Percentiles rank a stretch among this genome's conserved stretches.
Conservation (phyloP, 1,140 invertebrate species). For the Stratiolaelaps scimitus region DNA sequence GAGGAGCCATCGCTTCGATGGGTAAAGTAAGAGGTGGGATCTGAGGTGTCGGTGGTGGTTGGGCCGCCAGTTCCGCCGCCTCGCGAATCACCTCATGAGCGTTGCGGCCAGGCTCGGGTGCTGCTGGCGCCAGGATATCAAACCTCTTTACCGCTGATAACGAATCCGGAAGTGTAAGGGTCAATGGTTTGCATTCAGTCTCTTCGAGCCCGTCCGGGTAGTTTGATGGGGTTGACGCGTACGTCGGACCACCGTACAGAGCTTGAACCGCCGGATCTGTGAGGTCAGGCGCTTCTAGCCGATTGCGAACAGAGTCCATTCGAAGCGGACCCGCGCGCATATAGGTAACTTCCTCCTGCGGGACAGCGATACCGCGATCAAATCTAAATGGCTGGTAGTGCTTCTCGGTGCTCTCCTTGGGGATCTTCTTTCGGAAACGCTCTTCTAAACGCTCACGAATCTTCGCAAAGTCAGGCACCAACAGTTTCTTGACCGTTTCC, state of each 20-base stretch:
- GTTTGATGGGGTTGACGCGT: too few species aligned
- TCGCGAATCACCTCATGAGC: conserved; percentile 1
- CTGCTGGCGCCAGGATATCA: not conserved
- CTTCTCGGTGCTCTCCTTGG: conserved; percentile 11
- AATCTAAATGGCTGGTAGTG: conserved; percentile 14
- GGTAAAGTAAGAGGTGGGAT: conserved; percentile 15
- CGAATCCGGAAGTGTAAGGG: too few species aligned
- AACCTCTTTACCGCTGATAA: conserved; percentile 2
- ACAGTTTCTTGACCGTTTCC: conserved; percentile 21
- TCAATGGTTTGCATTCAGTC: too few species aligned
- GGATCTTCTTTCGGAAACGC: conserved; percentile 16
- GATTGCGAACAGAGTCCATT: not conserved
- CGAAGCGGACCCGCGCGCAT: not conserved
- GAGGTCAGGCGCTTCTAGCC: too few species aligned
- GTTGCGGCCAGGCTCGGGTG: not conserved
- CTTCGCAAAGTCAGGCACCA: conserved; percentile 19
- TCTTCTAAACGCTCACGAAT: conserved; percentile 6
- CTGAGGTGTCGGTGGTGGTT: not conserved
- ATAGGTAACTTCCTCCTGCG: conserved; percentile 12
- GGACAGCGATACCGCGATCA: not conserved
- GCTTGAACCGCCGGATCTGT: too few species aligned
- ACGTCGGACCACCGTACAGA: too few species aligned
- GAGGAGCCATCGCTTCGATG: not conserved
- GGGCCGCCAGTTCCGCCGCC: conserved; percentile 4
- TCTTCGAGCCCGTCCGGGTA: too few species aligned